A percentile compares a stretch with the other conserved stretches of the same genome.
Conservation (phyloP, 2,797 vertebrate species). For the Trichosurus vulpecula region DNA sequence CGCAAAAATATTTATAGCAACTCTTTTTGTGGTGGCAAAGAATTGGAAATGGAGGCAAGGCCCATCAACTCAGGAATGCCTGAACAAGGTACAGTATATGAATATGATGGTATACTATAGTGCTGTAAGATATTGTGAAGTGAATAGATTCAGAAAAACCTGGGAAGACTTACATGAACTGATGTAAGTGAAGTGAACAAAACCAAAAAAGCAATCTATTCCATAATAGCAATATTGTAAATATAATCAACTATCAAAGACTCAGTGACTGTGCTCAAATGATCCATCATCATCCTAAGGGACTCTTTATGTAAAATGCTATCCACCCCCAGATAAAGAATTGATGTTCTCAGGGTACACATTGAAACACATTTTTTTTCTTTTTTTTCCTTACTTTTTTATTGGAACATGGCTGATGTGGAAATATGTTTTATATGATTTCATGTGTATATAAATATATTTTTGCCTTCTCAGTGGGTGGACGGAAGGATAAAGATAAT, state of each 20-base stretch:
- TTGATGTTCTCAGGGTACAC: not conserved
- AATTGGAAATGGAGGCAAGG: too few species aligned
- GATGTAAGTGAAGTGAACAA: too few species aligned
- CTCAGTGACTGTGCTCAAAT: not conserved
- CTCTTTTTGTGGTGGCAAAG: too few species aligned
- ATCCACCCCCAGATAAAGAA: not conserved
- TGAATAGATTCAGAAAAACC: too few species aligned
- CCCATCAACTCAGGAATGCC: too few species aligned
- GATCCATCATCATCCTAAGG: not conserved
- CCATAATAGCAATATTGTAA: not conserved
- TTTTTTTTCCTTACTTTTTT: not conserved
- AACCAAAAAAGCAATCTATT: too few species aligned
- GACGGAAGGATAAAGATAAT: not conserved
- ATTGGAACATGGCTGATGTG: not conserved
- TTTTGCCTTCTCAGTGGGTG: not conserved
- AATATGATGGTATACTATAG: too few species aligned
- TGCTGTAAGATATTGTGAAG: too few species aligned
- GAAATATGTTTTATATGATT: not conserved
- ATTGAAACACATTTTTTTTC: not conserved
- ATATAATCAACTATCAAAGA: not conserved
- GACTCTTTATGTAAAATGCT: not conserved
- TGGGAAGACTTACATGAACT: too few species aligned
- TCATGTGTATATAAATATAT: not conserved
- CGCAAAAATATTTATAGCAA: not conserved
- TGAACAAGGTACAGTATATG: too few species aligned